Base-by-base conservation (phyloP, 2,888 invertebrate species). In the Drosophila pegasa region DNA sequence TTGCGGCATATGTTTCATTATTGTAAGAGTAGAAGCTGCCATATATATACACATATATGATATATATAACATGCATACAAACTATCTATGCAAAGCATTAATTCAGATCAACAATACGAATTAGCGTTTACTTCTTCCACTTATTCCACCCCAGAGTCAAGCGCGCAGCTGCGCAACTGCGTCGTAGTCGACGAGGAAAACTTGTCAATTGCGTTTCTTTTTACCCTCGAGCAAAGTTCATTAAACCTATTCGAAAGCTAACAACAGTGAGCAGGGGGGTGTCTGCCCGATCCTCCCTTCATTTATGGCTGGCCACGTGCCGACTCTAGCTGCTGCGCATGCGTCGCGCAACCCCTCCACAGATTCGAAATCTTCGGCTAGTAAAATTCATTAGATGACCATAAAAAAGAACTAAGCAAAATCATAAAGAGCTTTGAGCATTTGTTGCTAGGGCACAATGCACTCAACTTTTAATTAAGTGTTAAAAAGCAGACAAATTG, bases 391-490 rank as follows among this genome's bases (percentile, higher is more conserved):
- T 69, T 63, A 69, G 73, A 48, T 55, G 31, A 1, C 41, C 67
- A 55, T 70, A 73, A 73, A 50, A 52, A 16, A 20, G 45, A 37
- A 22, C 38, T 25, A 27, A 16, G 27, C 16, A 37, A 38, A 37
- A 52, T 45, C 40, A 60, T 22, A 37, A 16, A 37, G 20, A 59
- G 31, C 45, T 62, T 47, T 47, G 41, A 59, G 25, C 40, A 80
- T 57, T 78, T 78, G 43, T 75, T 71, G 62, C 48, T 41, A 52
- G 41, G 59, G 40, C 38, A 61, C 64, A 75, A 63, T 70, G 50
- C 62, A 81, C 76, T 79, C 72, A 51, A 75, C 57, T 60, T 75
- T 73, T 81, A 79, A 83, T 87, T 76, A 81, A 72, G 76, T 78
- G 71, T 54, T 72, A 69, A 81, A 72, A 65, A 75, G 50, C 60